Base-by-base conservation (phyloP, 64 coral and sea anemone species). In the Stichodactyla helianthus region DNA sequence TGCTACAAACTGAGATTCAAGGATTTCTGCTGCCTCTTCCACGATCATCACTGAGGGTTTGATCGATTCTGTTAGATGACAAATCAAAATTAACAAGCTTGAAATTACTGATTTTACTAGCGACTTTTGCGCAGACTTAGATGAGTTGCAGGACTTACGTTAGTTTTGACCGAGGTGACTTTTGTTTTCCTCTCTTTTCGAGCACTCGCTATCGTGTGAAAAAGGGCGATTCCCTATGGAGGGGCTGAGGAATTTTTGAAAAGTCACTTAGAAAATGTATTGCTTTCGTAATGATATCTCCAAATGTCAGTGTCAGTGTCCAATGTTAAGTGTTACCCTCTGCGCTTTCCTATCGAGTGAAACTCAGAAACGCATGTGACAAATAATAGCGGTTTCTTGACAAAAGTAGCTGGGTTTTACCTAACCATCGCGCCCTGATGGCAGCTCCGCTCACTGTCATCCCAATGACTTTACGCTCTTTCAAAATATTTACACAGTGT, bases 371-470 rank as follows among this genome's bases (percentile, higher is more conserved):
- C 57, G 10, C 57, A 10, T 10, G 10, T 2, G 1, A 59, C 57
- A 59, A n/a, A n/a, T n/a, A n/a, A n/a, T n/a, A n/a, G n/a, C n/a
- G 1, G 6, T 59, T 16, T 59, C 11, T 16, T 59, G 57, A 10
- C 17, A 10, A 59, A 14, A 12, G 57, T 55, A 55, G 54, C 54
- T 55, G 54, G 54, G 54, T 55, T 55, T 71, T 78, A 95, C 94
- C 87, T 83, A 95, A 76, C 65, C 91, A 53, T 67, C 91, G 82
- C 58, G 91, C 86, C 77, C 91, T 82, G n/a, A 92, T 86, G 35
- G 94, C 81, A 8, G 90, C 94, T 18, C 94, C 94, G n/a, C 90
- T 95, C 13, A 95, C 94, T 2, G 94, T 95, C 94, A 95, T 95
- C 18, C 90, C 90, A 58, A 95, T 88, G 15, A 95, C 88, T 26